These are phyloP conservation scores for Stenoptilia bipunctidactyla DNA, from an alignment of 2,888 invertebrate species.

Conservation along the genomic window DNA sequence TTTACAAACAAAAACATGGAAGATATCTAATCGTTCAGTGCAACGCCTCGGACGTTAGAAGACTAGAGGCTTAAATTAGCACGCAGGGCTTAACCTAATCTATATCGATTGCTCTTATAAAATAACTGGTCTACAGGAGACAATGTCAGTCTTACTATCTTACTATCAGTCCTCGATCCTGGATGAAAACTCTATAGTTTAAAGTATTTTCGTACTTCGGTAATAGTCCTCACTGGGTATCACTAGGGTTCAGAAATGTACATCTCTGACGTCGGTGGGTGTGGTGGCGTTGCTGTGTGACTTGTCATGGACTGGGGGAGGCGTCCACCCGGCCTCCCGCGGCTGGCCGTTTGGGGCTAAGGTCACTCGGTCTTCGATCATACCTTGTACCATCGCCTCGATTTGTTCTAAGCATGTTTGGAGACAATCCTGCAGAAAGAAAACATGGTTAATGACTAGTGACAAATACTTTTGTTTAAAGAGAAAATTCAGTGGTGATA, in stretches of 20 bases:
- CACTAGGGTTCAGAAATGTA: conserved; percentile 75
- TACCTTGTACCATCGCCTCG: conserved; percentile 80
- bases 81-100: conserved; percentile 44
- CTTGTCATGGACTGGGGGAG: conserved; percentile 62
- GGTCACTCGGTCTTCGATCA: conserved; percentile 52
- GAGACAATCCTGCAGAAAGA: conserved; percentile 78
- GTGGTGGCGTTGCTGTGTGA: conserved; percentile 83
- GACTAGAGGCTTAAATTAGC: conserved; percentile 48
- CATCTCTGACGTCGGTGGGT: conserved; percentile 88
- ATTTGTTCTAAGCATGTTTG: conserved; percentile 84
- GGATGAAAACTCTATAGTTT: conserved; percentile 58
- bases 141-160: conserved; percentile 68
- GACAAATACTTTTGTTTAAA: no score
- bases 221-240: conserved; percentile 23
- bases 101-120: conserved; percentile 38
- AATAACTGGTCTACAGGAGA: conserved; percentile 46
- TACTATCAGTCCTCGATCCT: conserved; percentile 63
- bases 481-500: no score
- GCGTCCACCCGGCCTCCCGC: conserved; percentile 56
- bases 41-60: conserved; percentile 21
- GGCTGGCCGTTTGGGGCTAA: conserved; percentile 57
- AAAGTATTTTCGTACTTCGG: conserved; percentile 60
- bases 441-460: neutral
- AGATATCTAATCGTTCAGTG: conserved; percentile 25
- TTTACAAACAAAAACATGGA: conserved; percentile 36